These are phyloP conservation scores for Eupeodes luniger DNA, from an alignment of 2,888 invertebrate genomes.

Conservation along the genomic window DNA sequence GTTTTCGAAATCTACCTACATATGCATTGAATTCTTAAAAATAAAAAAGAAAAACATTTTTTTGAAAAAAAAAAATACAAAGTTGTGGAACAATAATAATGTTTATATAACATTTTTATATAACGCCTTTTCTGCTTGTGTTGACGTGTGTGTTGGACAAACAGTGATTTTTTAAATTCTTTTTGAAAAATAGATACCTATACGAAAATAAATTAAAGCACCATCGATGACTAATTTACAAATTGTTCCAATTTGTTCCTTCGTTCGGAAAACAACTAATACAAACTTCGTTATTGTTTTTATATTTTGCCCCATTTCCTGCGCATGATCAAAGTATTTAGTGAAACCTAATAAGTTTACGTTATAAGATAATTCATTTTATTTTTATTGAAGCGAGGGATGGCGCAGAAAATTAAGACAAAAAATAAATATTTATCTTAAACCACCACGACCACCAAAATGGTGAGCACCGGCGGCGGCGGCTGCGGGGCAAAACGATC, in stretches of 20 bases:
- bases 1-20: background rate
- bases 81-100: constrained; percentile 13
- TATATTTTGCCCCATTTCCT: constrained; percentile 31
- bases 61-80: background rate
- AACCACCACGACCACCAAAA: background rate
- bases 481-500: background rate
- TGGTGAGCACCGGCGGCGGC: too few relatives aligned
- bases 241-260: constrained; percentile 56
- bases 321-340: constrained; percentile 51
- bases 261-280: background rate
- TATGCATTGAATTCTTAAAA: background rate
- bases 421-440: constrained; percentile 24
- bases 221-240: constrained; percentile 52
- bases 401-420: constrained; percentile 45
- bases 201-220: constrained; percentile 47
- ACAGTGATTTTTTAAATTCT: constrained; percentile 33
- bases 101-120: constrained; percentile 72
- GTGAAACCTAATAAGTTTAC: constrained; percentile 74
- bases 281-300: constrained; percentile 1
- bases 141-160: constrained; percentile 40
- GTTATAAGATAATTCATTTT: constrained; percentile 63
- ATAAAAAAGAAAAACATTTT: constrained; percentile 5
- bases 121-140: constrained; percentile 39
- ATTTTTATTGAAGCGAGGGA: constrained; percentile 64
- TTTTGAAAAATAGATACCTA: constrained; percentile 34